Evolutionary conservation across 2,113 vertebrate species (phyloP).

Genomic region (Halcyon senegalensis): DNA sequence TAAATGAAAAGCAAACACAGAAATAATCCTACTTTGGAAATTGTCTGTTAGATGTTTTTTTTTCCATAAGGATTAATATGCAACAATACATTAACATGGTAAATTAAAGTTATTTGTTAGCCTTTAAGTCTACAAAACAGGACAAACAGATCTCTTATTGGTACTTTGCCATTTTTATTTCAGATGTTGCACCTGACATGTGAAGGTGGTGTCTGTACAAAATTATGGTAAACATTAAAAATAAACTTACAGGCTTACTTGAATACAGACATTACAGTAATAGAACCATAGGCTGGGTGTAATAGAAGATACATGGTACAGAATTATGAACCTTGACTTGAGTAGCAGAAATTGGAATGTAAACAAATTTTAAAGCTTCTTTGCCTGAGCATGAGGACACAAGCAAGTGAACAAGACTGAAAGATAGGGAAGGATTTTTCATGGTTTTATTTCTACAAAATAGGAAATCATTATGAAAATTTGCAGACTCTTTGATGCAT

Average conservation of each 20-base stretch:
- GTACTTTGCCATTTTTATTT: background rate
- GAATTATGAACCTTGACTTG: background rate
- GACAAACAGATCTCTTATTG: background rate
- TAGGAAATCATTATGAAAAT: background rate
- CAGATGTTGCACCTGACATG: background rate
- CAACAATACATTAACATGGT: background rate
- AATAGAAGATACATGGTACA: background rate
- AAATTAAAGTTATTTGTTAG: background rate
- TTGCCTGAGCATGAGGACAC: background rate
- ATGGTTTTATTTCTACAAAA: background rate
- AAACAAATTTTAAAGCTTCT: background rate
- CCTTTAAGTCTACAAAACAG: background rate
- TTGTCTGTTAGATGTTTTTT: background rate
- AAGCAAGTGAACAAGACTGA: background rate
- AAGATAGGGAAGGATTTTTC: background rate
- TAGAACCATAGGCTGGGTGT: background rate
- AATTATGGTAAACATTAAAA: background rate
- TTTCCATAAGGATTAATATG: background rate
- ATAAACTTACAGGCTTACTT: background rate
- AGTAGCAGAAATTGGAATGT: background rate
- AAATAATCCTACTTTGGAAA: background rate
- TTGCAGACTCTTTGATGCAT: background rate
- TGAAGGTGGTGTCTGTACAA: background rate
- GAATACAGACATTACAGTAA: background rate
- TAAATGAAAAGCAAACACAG: background rate